Percentiles rank a stretch among this genome's conserved stretches.
Evolutionary conservation across 2,113 vertebrate species (phyloP).

Genomic region (Herpetotheres cachinnans): DNA sequence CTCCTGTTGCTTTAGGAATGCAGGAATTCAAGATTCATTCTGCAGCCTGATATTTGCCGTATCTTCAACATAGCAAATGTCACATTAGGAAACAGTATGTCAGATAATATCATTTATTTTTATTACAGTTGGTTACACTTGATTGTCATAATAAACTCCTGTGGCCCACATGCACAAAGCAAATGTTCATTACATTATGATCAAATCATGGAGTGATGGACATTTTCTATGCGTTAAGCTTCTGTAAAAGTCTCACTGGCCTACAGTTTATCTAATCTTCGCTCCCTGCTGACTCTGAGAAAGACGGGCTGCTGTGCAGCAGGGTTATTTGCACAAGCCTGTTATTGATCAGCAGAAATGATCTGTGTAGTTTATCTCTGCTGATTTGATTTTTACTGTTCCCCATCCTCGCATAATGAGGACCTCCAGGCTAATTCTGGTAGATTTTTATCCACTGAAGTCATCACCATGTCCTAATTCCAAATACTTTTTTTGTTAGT

Average conservation of each 20-base stretch:
- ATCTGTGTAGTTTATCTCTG: constrained; percentile 17
- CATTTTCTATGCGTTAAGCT: neutral
- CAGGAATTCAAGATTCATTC: neutral
- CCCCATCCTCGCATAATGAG: neutral
- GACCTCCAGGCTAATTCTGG: neutral
- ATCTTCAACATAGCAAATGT: neutral
- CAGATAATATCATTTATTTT: neutral
- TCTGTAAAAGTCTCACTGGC: neutral
- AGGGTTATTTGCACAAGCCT: constrained; percentile 11
- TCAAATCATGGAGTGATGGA: neutral
- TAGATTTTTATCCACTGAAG: constrained; percentile 20
- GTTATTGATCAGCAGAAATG: constrained; percentile 29
- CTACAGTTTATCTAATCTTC: neutral
- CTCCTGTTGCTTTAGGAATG: neutral
- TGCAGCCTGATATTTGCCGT: neutral
- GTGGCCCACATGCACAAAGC: neutral
- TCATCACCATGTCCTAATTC: constrained; percentile 14
- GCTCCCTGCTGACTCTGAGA: neutral
- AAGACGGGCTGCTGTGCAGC: neutral
- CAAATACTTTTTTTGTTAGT: neutral
- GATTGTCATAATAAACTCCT: neutral
- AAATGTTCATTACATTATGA: neutral
- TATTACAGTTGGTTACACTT: neutral
- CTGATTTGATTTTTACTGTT: constrained; percentile 39
- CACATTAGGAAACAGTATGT: neutral